A percentile compares a stretch with the other conserved stretches of the same genome.
phyloP scores from a whole-genome alignment of 1,140 invertebrate genomes.

The Frieseomelitta varia region DNA sequence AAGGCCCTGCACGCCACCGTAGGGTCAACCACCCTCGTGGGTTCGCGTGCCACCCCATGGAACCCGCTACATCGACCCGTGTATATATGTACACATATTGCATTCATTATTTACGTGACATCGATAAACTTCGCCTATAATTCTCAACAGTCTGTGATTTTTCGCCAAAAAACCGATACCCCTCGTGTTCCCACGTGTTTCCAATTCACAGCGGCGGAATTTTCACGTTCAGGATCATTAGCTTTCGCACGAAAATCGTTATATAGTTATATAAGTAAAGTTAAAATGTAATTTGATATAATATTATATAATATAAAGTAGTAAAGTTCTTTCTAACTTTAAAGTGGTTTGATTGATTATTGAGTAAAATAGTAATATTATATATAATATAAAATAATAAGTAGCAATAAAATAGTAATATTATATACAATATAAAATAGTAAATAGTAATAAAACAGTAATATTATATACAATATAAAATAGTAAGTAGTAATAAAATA shows the following conservation, averaged over 20 bases:
- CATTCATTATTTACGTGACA: slow-evolving; percentile 39
- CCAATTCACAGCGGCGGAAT: too few relatives aligned
- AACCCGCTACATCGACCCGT: slow-evolving; percentile 41
- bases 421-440: too few relatives aligned
- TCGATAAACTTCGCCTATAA: slow-evolving; percentile 19
- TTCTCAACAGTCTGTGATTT: slow-evolving; percentile 2
- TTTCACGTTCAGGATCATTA: background rate
- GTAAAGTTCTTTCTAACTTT: background rate
- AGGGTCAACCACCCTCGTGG: slow-evolving; percentile 37
- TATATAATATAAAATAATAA: too few relatives aligned
- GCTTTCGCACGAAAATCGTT: too few relatives aligned
- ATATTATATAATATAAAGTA: too few relatives aligned
- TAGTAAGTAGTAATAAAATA: background rate
- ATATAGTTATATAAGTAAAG: too few relatives aligned
- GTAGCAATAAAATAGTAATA: background rate
- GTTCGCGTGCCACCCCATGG: slow-evolving; percentile 35
- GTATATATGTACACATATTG: slow-evolving; percentile 8
- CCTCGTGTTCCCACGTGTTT: background rate
- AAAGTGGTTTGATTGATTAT: background rate
- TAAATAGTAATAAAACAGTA: too few relatives aligned
- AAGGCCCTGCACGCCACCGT: slow-evolving; percentile 9
- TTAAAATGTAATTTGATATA: too few relatives aligned
- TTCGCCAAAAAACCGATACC: background rate
- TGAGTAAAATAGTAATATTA: too few relatives aligned
- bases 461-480: too few relatives aligned